A percentile compares a stretch with the other conserved stretches of the same genome.
Conservation (phyloP, 2,797 vertebrate species). For the Gadopsis bispinosus region DNA sequence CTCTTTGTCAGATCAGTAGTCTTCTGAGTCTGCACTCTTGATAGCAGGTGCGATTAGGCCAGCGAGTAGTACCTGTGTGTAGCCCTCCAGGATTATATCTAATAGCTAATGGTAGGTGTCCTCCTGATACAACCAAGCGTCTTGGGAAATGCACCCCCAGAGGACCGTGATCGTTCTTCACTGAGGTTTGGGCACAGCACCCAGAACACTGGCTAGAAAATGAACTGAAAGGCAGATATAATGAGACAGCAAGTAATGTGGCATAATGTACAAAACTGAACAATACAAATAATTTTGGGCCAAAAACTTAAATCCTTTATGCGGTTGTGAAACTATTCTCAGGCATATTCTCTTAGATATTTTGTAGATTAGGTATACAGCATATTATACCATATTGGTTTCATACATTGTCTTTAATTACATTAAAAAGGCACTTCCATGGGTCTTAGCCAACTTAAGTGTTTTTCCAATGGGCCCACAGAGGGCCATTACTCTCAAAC, state of each 20-base stretch:
- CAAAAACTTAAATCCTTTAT: neutral
- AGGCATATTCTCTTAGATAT: neutral
- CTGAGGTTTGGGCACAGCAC: neutral
- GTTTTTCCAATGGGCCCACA: slow-evolving; percentile 61
- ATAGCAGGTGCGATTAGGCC: slow-evolving; percentile 20
- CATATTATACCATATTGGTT: neutral
- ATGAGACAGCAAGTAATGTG: slow-evolving; percentile 13
- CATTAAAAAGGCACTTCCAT: slow-evolving; percentile 54
- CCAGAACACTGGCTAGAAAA: slow-evolving; percentile 13
- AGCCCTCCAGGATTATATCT: slow-evolving; percentile 10
- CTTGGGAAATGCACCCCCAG: slow-evolving; percentile 19
- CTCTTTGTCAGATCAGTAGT: neutral
- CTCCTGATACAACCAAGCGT: neutral
- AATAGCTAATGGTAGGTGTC: neutral
- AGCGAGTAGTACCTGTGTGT: slow-evolving; percentile 8
- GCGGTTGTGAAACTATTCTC: neutral
- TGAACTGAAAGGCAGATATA: slow-evolving; percentile 13
- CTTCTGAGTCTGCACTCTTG: neutral
- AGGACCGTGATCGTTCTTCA: slow-evolving; percentile 9
- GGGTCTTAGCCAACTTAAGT: slow-evolving; percentile 58
- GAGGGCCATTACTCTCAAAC: slow-evolving; percentile 66
- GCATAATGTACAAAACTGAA: neutral
- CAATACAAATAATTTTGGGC: neutral
- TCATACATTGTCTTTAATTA: slow-evolving; percentile 39
- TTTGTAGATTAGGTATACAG: neutral